Evolutionary conservation across 2,888 invertebrate species (phyloP).

Genomic region (Apodemia zela): DNA sequence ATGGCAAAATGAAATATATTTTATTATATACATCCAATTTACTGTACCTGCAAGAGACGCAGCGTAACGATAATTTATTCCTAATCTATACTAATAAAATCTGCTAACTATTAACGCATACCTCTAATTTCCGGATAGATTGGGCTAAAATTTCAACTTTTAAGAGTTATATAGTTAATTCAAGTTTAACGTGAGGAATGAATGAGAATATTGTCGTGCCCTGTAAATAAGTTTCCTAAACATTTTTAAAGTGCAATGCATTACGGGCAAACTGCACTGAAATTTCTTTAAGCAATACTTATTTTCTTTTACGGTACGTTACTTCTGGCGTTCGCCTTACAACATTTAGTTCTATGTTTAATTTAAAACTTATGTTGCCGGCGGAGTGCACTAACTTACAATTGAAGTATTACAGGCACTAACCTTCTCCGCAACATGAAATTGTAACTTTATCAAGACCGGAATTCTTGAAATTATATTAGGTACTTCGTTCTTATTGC

Average conservation of each 20-base stretch:
- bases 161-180: too few relatives aligned
- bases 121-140: too few relatives aligned
- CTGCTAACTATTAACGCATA: too few relatives aligned
- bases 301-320: conserved; percentile 32
- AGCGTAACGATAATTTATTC: too few relatives aligned
- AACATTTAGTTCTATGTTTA: conserved; percentile 18
- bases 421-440: not conserved
- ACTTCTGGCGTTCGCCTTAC: conserved; percentile 19
- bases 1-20: too few relatives aligned
- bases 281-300: conserved; percentile 33
- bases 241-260: conserved; percentile 32
- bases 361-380: conserved; percentile 17
- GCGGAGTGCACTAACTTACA: conserved; percentile 8
- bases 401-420: not conserved
- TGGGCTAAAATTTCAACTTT: too few relatives aligned
- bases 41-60: too few relatives aligned
- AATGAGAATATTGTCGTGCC: conserved; percentile 19
- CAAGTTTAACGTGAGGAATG: too few relatives aligned
- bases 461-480: too few relatives aligned
- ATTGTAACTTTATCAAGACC: not conserved
- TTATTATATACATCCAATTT: too few relatives aligned
- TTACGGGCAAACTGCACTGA: conserved; percentile 30
- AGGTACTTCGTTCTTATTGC: too few relatives aligned
- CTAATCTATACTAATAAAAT: too few relatives aligned
- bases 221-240: conserved; percentile 21